Base-by-base conservation (phyloP, 2,888 invertebrate genomes). In the Nomada fabriciana region DNA sequence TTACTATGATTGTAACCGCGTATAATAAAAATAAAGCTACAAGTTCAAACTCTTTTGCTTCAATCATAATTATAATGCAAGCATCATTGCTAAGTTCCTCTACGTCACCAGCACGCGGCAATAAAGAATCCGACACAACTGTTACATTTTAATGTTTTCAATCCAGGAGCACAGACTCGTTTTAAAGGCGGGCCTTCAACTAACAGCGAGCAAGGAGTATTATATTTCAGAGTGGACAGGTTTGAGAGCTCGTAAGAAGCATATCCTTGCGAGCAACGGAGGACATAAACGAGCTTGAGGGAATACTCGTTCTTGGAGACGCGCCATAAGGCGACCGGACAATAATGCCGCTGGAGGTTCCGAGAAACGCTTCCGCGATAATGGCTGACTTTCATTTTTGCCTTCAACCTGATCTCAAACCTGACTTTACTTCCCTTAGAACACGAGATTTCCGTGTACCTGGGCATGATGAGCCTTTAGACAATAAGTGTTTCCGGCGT, bases 261-360 rank as follows among this genome's bases (percentile, higher is more conserved):
- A 47, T 65, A 73, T 57, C n/a, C 42, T 47, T 57, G 55, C 57
- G 55, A 57, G 20, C 57, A 65, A 20, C 29, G 23, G 20, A 29
- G 57, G 29, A 50, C 73, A 65, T 65, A 73, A 73, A 73, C 55
- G 65, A 73, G 63, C n/a, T 13, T 25, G 23, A 53, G 47, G 47
- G 55, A 73, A 73, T 65, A 50, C 65, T 65, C 20, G 64, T 73
- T 73, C 73, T 65, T 73, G 65, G 72, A 72, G 65, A 57, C 65
- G 36, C 73, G 47, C 73, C 65, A 64, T 73, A 73, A 73, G 29
- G 65, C 23, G 47, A 20, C n/a, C 43, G 73, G 73, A 65, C 73
- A 73, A 73, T 73, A 73, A 73, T 57, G 55, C 73, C 64, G 47
- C 43, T 57, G 47, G 3, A 15, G 57, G 18, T 73, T 65, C 73